These are phyloP conservation scores for Xenopus petersii DNA, from an alignment of 2,797 vertebrate genomes.

Conservation along the genomic window DNA sequence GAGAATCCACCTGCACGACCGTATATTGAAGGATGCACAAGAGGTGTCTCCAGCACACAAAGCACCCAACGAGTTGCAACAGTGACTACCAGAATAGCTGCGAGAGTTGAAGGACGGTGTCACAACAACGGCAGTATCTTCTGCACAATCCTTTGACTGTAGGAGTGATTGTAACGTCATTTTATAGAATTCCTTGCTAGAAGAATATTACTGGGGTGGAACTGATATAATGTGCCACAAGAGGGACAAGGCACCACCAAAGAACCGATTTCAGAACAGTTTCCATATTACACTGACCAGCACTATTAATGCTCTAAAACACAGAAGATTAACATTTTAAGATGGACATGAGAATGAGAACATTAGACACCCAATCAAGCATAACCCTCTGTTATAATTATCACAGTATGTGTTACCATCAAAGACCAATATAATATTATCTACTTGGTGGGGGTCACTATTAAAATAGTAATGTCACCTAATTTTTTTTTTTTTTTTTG, in stretches of 20 bases:
- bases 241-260: background rate
- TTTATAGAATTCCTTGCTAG: background rate
- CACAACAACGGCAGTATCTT: slow-evolving; percentile 80
- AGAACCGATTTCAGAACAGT: background rate
- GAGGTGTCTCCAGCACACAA: slow-evolving; percentile 62
- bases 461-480: too few species aligned
- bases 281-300: background rate
- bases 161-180: background rate
- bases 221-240: background rate
- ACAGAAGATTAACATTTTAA: too few species aligned
- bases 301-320: background rate
- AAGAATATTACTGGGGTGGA: background rate
- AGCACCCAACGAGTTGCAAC: slow-evolving; percentile 72
- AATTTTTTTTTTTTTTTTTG: too few species aligned
- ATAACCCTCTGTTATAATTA: too few species aligned
- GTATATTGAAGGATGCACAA: slow-evolving; percentile 66
- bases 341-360: background rate
- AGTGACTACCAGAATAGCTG: slow-evolving; percentile 80
- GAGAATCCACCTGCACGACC: slow-evolving; percentile 84
- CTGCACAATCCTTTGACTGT: slow-evolving; percentile 78
- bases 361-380: too few species aligned
- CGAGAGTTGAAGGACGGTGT: slow-evolving; percentile 81
- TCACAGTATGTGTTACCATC: too few species aligned
- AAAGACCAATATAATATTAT: too few species aligned
- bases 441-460: too few species aligned